Base-by-base conservation (phyloP, 2,797 vertebrate species). In the Chelon auratus region DNA sequence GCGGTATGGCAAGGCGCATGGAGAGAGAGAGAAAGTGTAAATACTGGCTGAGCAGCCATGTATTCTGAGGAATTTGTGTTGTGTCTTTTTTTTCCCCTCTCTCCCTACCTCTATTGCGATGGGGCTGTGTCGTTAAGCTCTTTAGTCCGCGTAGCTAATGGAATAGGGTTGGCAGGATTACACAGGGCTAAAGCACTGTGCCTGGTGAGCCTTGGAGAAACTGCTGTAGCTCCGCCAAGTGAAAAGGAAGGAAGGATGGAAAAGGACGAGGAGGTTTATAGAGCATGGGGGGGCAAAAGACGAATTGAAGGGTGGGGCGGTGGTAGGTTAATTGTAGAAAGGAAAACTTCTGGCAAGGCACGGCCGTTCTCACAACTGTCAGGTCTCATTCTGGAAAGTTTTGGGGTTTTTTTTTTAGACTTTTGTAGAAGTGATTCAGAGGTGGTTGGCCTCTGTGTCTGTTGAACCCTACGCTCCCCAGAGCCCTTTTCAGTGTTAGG, bases 131-230 rank as follows among this genome's bases (percentile, higher is more conserved):
- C 71, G 91, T 88, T 95, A 95, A 95, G 93, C 93, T 93, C 89
- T 95, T 95, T 95, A 95, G 93, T 91, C 92, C 87, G 90, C 89
- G 82, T 93, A 92, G 91, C 93, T 94, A 94, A 95, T 95, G 93
- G 93, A 93, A 94, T 92, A 90, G 92, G 91, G 87, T 90, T 92
- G 89, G 92, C 91, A 89, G 93, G 92, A 95, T 95, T 95, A 94
- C 93, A 94, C 89, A 90, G 82, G 89, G 88, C 91, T 92, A 91
- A 93, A 92, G 94, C 89, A 91, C 90, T 90, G 89, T 91, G 93
- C 89, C 91, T 93, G 89, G 89, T 93, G 93, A 94, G 90, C 90
- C 90, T 93, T 70, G 84, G 88, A 92, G 89, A 91, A 91, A 89
- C 80, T 47, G 73, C 86, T 86, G 90, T 89, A 88, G 87, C 90